phyloP scores from a whole-genome alignment of 2,113 vertebrate genomes.

The Tychaedon coryphoeus region DNA sequence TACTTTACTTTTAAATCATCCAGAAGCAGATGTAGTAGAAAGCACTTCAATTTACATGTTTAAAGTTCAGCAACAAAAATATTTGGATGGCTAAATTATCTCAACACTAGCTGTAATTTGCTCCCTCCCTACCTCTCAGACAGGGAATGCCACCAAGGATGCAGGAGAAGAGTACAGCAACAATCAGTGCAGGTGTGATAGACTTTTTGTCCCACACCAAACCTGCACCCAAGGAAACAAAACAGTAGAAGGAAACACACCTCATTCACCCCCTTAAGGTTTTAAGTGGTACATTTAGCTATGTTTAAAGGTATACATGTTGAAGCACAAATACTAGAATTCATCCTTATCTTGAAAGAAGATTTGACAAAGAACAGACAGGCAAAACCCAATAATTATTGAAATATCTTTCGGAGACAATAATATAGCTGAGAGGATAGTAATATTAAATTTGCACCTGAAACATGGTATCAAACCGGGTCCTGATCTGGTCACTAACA shows the following conservation, averaged over 20 bases:
- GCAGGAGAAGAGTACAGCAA: neutral
- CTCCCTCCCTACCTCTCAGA: neutral
- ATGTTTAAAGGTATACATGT: neutral
- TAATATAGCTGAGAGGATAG: neutral
- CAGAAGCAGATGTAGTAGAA: neutral
- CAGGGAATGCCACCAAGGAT: neutral
- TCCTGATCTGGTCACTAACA: neutral
- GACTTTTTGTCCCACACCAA: neutral
- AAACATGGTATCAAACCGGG: neutral
- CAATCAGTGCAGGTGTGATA: accelerated
- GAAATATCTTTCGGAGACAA: neutral
- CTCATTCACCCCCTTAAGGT: neutral
- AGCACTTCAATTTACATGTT: neutral
- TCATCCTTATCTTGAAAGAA: neutral
- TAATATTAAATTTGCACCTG: neutral
- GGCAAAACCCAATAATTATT: neutral
- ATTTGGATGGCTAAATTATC: neutral
- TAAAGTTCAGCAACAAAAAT: neutral
- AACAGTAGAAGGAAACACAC: neutral
- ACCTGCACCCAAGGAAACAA: neutral
- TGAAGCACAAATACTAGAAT: neutral
- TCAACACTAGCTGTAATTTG: neutral
- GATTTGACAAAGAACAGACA: neutral
- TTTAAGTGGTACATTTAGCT: neutral
- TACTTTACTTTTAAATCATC: neutral